Evolutionary conservation across 2,113 vertebrate genomes (phyloP).

Genomic region (Dipodomys ordii): DNA sequence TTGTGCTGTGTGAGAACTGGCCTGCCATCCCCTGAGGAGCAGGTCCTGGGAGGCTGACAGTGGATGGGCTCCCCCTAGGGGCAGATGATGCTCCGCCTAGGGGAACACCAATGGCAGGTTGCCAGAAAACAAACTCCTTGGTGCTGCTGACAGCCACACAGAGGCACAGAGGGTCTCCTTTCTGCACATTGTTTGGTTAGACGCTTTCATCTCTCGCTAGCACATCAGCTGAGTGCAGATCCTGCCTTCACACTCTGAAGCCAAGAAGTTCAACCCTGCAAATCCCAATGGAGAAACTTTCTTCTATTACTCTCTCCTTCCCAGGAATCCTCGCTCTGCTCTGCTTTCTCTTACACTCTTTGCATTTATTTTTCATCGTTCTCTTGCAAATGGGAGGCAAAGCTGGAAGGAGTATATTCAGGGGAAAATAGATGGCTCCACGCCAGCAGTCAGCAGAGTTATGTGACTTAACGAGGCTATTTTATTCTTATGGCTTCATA

Average conservation of each 20-base stretch:
- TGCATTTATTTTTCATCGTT: background rate
- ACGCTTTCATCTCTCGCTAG: conserved; percentile 88
- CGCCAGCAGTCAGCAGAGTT: conserved; percentile 7
- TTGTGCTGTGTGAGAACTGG: conserved; percentile 61
- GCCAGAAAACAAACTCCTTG: conserved; percentile 91
- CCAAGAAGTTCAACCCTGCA: conserved; percentile 38
- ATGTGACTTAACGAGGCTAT: background rate
- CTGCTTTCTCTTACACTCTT: background rate
- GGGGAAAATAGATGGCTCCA: conserved; percentile 7
- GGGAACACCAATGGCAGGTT: conserved; percentile 88
- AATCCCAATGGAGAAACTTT: conserved; percentile 41
- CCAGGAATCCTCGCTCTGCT: background rate
- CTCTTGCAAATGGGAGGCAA: background rate
- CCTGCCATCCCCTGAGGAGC: conserved; percentile 61
- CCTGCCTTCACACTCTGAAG: conserved; percentile 79
- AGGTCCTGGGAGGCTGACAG: conserved; percentile 87
- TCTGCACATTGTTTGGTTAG: conserved; percentile 61
- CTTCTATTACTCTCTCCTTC: conserved; percentile 10
- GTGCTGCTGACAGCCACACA: conserved; percentile 90
- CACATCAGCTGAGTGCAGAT: conserved; percentile 88
- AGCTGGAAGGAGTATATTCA: background rate
- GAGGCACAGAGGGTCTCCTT: conserved; percentile 88
- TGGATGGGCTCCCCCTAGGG: conserved; percentile 95
- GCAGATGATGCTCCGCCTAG: conserved; percentile 87
- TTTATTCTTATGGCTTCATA: conserved; percentile 37